These are phyloP conservation scores for Microctonus brassicae DNA, from an alignment of 2,888 invertebrate species.

Conservation along the genomic window DNA sequence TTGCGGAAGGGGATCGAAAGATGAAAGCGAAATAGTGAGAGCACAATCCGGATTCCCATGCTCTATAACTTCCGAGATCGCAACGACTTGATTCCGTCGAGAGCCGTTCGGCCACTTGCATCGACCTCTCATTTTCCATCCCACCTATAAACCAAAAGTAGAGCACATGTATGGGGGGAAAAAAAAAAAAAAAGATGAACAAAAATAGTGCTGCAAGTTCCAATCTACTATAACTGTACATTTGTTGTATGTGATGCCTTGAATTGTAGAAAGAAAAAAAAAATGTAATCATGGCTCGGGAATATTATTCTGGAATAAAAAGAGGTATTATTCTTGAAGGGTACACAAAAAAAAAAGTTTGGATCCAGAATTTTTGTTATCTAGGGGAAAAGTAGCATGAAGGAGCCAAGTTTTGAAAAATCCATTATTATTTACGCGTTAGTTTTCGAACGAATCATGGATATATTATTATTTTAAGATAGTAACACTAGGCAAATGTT, in stretches of 20 bases:
- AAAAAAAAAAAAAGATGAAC: neutral
- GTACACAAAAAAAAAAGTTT: neutral
- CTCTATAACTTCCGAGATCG: constrained; percentile 3
- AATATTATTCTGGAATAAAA: neutral
- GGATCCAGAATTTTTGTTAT: neutral
- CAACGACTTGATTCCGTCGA: constrained; percentile 12
- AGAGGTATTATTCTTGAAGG: neutral
- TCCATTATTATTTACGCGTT: too few species aligned
- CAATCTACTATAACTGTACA: neutral
- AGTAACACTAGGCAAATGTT: too few species aligned
- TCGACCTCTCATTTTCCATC: neutral
- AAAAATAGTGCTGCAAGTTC: neutral
- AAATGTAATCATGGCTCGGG: neutral
- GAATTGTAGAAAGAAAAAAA: neutral
- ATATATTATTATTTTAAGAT: too few species aligned
- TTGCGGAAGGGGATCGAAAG: neutral
- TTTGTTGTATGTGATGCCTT: neutral
- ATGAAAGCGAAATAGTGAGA: constrained; percentile 17
- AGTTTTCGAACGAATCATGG: too few species aligned
- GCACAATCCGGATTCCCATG: constrained; percentile 10
- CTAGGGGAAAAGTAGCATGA: too few species aligned
- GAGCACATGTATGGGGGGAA: neutral
- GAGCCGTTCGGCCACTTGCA: neutral
- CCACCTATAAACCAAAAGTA: neutral
- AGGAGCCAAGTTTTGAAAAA: too few species aligned